phyloP scores from a whole-genome alignment of 2,797 vertebrate genomes.

The Poeciliopsis paucimaculata region DNA sequence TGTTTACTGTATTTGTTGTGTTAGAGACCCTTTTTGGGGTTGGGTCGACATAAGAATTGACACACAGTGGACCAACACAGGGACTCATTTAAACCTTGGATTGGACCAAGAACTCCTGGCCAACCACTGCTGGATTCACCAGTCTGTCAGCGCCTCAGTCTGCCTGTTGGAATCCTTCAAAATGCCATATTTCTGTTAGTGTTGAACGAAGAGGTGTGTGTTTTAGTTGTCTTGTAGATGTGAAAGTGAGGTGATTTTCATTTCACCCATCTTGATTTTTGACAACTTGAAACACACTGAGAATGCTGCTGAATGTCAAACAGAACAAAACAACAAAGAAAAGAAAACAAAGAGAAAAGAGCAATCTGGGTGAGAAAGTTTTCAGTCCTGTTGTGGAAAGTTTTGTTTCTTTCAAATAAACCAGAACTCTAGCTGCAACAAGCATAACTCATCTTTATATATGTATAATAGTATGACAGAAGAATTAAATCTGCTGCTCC shows the following conservation, averaged over 20 bases:
- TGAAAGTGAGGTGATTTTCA: neutral
- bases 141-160: neutral
- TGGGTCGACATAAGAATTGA: no score
- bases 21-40: no score
- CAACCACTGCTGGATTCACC: neutral
- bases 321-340: slow-evolving; percentile 5
- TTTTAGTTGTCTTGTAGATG: neutral
- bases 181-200: neutral
- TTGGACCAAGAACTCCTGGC: neutral
- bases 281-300: slow-evolving; percentile 11
- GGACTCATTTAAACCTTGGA: neutral
- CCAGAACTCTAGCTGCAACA: neutral
- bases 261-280: slow-evolving; percentile 23
- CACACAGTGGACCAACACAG: neutral
- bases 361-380: slow-evolving; percentile 4
- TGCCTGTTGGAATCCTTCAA: neutral
- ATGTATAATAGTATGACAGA: neutral
- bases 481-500: neutral
- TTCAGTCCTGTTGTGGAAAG: slow-evolving; percentile 13
- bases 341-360: neutral
- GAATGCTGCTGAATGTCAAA: slow-evolving; percentile 29
- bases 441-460: neutral
- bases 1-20: no score
- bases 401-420: slow-evolving; percentile 17
- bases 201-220: neutral